A percentile compares a stretch with the other conserved stretches of the same genome.
Conservation (phyloP, 1,140 invertebrate genomes). For the Lepidurus packardi region DNA sequence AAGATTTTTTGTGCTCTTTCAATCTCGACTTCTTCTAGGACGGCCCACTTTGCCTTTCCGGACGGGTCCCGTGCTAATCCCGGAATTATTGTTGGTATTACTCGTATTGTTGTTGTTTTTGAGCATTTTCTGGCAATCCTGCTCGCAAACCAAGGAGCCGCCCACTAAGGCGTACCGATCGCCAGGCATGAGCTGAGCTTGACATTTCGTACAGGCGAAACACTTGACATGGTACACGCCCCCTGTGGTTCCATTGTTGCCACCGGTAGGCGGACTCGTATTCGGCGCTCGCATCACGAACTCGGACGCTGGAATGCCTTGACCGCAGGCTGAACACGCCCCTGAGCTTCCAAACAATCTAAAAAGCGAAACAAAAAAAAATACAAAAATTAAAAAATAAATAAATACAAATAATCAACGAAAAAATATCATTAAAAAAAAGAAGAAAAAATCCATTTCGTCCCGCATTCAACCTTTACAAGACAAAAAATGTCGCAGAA, state of each 20-base stretch:
- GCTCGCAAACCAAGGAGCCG: constrained; percentile 78
- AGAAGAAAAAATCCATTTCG: too few relatives aligned
- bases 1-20: constrained; percentile 40
- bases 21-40: constrained; percentile 58
- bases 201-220: constrained; percentile 87
- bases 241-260: constrained; percentile 46
- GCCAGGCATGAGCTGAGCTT: constrained; percentile 73
- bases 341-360: constrained; percentile 84
- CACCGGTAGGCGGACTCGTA: constrained; percentile 40
- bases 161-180: constrained; percentile 83
- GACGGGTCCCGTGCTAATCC: constrained; percentile 46
- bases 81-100: constrained; percentile 43
- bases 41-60: constrained; percentile 72
- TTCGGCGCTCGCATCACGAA: constrained; percentile 71
- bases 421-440: too few relatives aligned
- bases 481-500: too few relatives aligned
- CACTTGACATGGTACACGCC: constrained; percentile 89
- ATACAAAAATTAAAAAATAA: constrained; percentile 26
- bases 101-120: constrained; percentile 49
- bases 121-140: constrained; percentile 85
- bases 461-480: too few relatives aligned
- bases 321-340: constrained; percentile 79
- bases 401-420: neutral
- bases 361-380: constrained; percentile 45
- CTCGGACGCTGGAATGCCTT: constrained; percentile 82